Evolutionary conservation across 1,140 invertebrate genomes (phyloP), one percentile per base, ranked within the genome.

Genomic region (Arctopsyche grandis): DNA sequence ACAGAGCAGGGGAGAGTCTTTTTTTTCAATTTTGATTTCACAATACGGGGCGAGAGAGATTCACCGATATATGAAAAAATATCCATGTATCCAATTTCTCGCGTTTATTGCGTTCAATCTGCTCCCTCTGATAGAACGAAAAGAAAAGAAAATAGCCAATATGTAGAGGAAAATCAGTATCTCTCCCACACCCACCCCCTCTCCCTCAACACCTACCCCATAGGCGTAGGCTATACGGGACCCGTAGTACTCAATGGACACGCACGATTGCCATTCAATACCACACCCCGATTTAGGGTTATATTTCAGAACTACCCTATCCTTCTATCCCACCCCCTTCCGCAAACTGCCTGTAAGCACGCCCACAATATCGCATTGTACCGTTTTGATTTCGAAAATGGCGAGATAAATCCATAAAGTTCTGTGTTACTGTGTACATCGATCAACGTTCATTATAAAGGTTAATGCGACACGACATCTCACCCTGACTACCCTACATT

Each of bases 91-190:
- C 19, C 63, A 7, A 26, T 60, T 19, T 24, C 21, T 66, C 9
- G 9, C 63, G 21, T 66, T 66, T 66, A 66, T 66, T 66, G 63
- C 63, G 24, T 12, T 22, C 63, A 66, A 66, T 66, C 63, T 66
- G 22, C 24, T 26, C 63, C 24, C 21, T 26, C 63, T 12, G 10
- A 19, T 21, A 10, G 24, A 24, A 66, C 21, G 24, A 26, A 66
- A 29, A 66, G 21, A 12, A 66, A 66, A 22, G 21, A 24, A 66
- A 66, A 66, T 66, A 66, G 63, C 19, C 63, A 66, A 66, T 66
- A 66, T 66, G 63, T 66, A 66, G 63, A 66, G 24, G 63, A 66
- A 66, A 66, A 66, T 66, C 63, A 66, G 63, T 66, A 66, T 66
- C 63, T 66, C 26, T 66, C 24, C 63, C 63, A 21, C 63, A 7